A percentile compares a stretch with the other conserved stretches of the same genome.
These are phyloP conservation scores for Rhamphomyia laevipes DNA, from an alignment of 2,888 invertebrate genomes.

Conservation along the genomic window DNA sequence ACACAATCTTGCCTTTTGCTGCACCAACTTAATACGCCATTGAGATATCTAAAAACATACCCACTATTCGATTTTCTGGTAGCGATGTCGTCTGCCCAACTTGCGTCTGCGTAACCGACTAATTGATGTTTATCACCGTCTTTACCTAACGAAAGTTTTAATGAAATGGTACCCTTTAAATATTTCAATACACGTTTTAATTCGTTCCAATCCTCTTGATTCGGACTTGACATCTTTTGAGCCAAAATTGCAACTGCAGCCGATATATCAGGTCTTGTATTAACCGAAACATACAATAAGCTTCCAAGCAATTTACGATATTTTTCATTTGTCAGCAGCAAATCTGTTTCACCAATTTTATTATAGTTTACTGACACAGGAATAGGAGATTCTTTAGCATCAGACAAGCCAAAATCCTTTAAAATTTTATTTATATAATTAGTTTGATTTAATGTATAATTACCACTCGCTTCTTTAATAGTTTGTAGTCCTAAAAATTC, in stretches of 20 bases:
- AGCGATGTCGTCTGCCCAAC: conserved; percentile 16
- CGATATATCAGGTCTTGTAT: no score
- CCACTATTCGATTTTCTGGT: conserved; percentile 11
- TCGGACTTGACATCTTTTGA: no score
- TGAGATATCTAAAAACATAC: no score
- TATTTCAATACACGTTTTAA: conserved; percentile 19
- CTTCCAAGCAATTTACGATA: not conserved
- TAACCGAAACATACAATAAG: no score
- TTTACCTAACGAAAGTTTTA: conserved; percentile 9
- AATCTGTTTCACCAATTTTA: no score
- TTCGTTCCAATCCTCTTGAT: conserved; percentile 17
- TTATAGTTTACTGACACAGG: no score
- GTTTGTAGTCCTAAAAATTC: not conserved
- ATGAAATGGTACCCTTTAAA: no score
- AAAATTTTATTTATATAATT: not conserved
- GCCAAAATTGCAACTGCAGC: no score
- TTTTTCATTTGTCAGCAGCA: not conserved
- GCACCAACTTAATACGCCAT: no score
- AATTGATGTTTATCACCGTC: conserved; percentile 1
- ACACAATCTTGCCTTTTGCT: no score
- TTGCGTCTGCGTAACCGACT: conserved; percentile 10
- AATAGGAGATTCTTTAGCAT: no score
- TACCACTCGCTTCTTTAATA: not conserved
- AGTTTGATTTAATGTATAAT: not conserved
- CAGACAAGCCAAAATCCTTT: no score